Conservation (phyloP, 2,888 invertebrate species). For the Lithophane ornitopus region DNA sequence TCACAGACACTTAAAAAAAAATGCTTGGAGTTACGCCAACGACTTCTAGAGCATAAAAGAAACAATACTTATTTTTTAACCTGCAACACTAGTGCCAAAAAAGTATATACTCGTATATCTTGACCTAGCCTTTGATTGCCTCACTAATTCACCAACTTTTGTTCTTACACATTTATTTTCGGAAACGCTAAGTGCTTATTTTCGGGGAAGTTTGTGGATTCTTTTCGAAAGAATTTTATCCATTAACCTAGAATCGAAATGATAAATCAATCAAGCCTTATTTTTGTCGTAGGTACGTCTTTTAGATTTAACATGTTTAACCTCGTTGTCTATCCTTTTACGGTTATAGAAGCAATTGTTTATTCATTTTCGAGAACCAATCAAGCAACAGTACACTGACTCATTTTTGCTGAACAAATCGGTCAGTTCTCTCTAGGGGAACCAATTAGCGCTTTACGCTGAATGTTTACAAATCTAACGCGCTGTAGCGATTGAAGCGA, state of each 20-base stretch:
- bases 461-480: slow-evolving; percentile 48
- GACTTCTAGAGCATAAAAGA: slow-evolving; percentile 52
- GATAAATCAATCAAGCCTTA: slow-evolving; percentile 47
- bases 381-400: slow-evolving; percentile 23
- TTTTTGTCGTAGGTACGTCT: background rate
- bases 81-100: slow-evolving; percentile 65
- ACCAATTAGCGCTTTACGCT: slow-evolving; percentile 59
- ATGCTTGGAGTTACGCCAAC: slow-evolving; percentile 49
- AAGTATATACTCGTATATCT: slow-evolving; percentile 65
- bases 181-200: slow-evolving; percentile 69
- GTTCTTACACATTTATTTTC: slow-evolving; percentile 70
- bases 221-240: slow-evolving; percentile 33
- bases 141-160: slow-evolving; percentile 73
- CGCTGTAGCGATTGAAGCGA: slow-evolving; percentile 37
- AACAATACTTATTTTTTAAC: slow-evolving; percentile 57
- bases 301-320: background rate
- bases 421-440: slow-evolving; percentile 41
- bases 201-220: slow-evolving; percentile 56
- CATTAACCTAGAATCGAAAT: slow-evolving; percentile 53
- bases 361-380: slow-evolving; percentile 30
- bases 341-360: slow-evolving; percentile 14
- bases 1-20: slow-evolving; percentile 34
- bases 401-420: slow-evolving; percentile 37
- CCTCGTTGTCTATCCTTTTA: background rate
- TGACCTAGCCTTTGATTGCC: slow-evolving; percentile 67